A percentile compares a stretch with the other conserved stretches of the same genome.
phyloP scores from a whole-genome alignment of 2,113 vertebrate genomes.

The Sinocyclocheilus grahami region DNA sequence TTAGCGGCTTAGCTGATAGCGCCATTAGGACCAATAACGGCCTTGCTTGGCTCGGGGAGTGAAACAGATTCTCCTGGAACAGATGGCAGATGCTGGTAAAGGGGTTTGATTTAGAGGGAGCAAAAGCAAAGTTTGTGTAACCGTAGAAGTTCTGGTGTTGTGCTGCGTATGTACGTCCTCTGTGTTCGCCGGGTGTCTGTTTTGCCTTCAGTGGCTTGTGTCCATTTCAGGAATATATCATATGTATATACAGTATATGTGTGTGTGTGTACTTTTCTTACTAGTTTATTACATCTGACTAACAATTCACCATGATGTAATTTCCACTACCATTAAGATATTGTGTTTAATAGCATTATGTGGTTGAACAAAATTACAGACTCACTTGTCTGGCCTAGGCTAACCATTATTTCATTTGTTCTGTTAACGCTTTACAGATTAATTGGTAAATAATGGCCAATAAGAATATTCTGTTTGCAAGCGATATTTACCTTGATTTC shows the following conservation, averaged over 20 bases:
- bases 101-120: constrained; percentile 71
- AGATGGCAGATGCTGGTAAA: constrained; percentile 76
- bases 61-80: constrained; percentile 83
- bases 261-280: too few relatives aligned
- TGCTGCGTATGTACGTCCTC: not conserved
- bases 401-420: too few relatives aligned
- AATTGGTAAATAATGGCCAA: too few relatives aligned
- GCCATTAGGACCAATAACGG: constrained; percentile 85
- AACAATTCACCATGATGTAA: too few relatives aligned
- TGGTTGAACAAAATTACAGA: not conserved
- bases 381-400: too few relatives aligned
- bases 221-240: not conserved
- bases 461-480: too few relatives aligned
- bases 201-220: too few relatives aligned
- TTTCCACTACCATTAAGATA: not conserved
- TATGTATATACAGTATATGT: too few relatives aligned
- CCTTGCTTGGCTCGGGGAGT: constrained; percentile 81
- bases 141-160: constrained; percentile 68
- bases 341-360: not conserved
- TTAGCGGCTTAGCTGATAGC: constrained; percentile 84
- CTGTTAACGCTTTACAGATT: too few relatives aligned
- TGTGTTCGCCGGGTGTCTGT: not conserved
- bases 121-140: constrained; percentile 83
- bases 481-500: too few relatives aligned
- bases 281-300: too few relatives aligned